Percentiles rank a stretch among this genome's conserved stretches.
These are phyloP conservation scores for Mola mola DNA, from an alignment of 2,113 vertebrate species.

Conservation along the genomic window DNA sequence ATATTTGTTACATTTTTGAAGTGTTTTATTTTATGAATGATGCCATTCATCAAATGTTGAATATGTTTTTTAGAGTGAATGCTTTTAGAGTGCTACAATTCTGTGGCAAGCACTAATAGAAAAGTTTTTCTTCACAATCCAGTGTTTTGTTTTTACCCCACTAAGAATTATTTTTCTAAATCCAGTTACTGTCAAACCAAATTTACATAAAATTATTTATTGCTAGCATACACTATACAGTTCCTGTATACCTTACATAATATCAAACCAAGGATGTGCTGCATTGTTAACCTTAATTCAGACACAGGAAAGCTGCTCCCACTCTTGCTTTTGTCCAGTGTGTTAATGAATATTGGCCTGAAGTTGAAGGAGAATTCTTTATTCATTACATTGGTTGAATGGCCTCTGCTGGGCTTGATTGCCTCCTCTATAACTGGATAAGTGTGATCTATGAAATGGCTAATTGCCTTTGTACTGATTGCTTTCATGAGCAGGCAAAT, in stretches of 20 bases:
- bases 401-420: constrained; percentile 57
- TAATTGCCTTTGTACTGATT: constrained; percentile 76
- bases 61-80: too few species aligned
- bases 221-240: too few species aligned
- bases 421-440: constrained; percentile 61
- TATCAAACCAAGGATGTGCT: constrained; percentile 16
- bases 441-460: constrained; percentile 72
- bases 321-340: constrained; percentile 7
- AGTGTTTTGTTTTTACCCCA: neutral
- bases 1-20: too few species aligned
- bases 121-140: neutral
- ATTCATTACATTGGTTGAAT: constrained; percentile 59
- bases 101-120: too few species aligned
- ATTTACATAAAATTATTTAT: neutral
- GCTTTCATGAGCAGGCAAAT: constrained; percentile 62
- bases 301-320: constrained; percentile 11
- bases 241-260: too few species aligned
- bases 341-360: constrained; percentile 49
- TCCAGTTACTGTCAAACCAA: constrained; percentile 1
- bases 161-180: neutral
- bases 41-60: too few species aligned
- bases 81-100: too few species aligned
- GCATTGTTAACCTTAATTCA: constrained; percentile 4
- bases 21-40: too few species aligned
- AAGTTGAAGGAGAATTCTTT: constrained; percentile 55